Base-by-base conservation (phyloP, 2,888 invertebrate genomes). In the Rhagium mordax region DNA sequence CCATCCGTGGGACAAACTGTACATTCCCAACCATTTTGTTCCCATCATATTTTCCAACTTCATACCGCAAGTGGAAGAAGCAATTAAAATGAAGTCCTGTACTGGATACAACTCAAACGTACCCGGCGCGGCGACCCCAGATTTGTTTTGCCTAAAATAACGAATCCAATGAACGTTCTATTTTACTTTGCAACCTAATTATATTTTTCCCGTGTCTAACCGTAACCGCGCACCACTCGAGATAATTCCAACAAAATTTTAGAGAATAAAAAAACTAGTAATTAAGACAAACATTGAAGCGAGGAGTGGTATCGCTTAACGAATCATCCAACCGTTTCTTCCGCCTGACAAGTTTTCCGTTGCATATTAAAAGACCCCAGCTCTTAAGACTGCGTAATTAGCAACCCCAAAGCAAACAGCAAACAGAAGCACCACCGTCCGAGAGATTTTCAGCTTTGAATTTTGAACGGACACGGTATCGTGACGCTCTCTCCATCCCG, bases 321-420 rank as follows among this genome's bases (percentile, higher is more conserved):
- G 79, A 84, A 82, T 78, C 82, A 82, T 70, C 81, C 79, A 78
- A 82, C 81, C 84, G 83, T 82, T 81, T 78, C 78, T 82, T 82
- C 76, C 81, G 82, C 81, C 80, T 77, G 77, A 81, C 71, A 80
- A 80, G 76, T 81, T 82, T 83, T 83, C 82, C 82, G 79, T 81
- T 80, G 65, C 81, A 83, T 83, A 83, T 83, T 84, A 83, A n/a
- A n/a, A 84, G 81, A 80, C 78, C 82, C 74, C 81, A 76, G 78
- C 77, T 72, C 84, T 85, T 84, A 85, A 85, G 84, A 84, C 83
- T 83, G 76, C 81, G 82, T 85, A 85, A 85, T 85, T 85, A 85
- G 85, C 83, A 81, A 81, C 79, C 83, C 84, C 80, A 83, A 78
- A 83, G 84, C 80, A 84, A 85, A 85, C 84, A 84, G 75, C 74